Evolutionary conservation across 2,113 vertebrate species (phyloP), one percentile per base, ranked within the genome.

Genomic region (Apodemus speciosus): DNA sequence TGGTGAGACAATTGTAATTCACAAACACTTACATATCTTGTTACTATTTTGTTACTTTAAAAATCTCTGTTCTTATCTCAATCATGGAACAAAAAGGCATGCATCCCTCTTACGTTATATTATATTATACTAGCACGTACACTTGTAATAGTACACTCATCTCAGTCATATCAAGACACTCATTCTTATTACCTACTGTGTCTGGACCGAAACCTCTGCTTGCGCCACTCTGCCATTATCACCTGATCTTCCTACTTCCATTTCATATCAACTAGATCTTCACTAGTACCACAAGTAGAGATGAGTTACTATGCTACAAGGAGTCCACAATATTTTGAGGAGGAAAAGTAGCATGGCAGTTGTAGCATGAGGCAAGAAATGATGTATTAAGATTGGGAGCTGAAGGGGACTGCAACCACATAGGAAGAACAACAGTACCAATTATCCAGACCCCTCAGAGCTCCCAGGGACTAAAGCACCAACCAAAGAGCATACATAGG

Each of bases 1-100:
- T 73, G 20, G 13, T 80, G n/a, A 62, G 11, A 16, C 49, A 73
- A 79, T 85, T 30, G 60, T 49, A 58, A 93, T 53, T 73, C 72
- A 85, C 13, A 85, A n/a, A 32, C 10, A 38, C 16, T 72, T 62
- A 38, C n/a, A 85, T 16, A 91, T 71, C 46, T 94, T 91, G 3
- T 73, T 93, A 69, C 62, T 64, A 15, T 73, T 75, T 86, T 93
- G 77, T 72, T 91, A 14, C 62, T 88, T n/a, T 49, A 27, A 79
- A 77, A 79, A 68, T 58, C 89, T 93, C 75, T 9, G 6, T 79
- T 91, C 58, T 76, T 6, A 91, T 76, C 7, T 89, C 27, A 77
- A 77, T 18, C 66, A 25, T 5, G 11, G 32, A 89, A 69, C 0
- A 88, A 88, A 56, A 18, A 53, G 3, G 9, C 32, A 68, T 76